Evolutionary conservation across 1,140 invertebrate genomes (phyloP).

Genomic region (Whitmania pigra): DNA sequence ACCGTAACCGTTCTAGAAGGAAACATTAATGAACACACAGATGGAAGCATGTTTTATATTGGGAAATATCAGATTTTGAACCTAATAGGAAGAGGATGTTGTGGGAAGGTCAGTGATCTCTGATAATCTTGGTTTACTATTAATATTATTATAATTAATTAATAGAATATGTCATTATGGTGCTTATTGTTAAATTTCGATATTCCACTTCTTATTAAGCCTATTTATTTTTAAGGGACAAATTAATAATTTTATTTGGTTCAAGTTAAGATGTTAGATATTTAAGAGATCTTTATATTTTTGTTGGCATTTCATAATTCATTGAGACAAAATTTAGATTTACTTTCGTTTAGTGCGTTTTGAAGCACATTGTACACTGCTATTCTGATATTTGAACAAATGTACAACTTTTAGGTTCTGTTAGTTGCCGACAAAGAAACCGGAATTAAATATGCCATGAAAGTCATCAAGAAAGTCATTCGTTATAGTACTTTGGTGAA

Average conservation of each 20-base stretch:
- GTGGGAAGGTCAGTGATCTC: not conserved
- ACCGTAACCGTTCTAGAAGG: not conserved
- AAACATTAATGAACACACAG: no score
- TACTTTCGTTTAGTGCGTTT: no score
- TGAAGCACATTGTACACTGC: not conserved
- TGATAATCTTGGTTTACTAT: not conserved
- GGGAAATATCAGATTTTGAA: slow-evolving; percentile 8
- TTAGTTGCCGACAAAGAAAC: not conserved
- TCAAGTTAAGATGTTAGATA: not conserved
- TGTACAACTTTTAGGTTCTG: not conserved
- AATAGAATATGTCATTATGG: not conserved
- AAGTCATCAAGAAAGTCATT: not conserved
- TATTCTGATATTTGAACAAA: not conserved
- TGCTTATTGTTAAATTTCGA: not conserved
- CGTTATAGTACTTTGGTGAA: not conserved
- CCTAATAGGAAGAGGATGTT: slow-evolving; percentile 6
- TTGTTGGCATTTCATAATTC: no score
- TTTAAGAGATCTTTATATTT: no score
- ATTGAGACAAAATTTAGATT: no score
- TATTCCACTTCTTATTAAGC: not conserved
- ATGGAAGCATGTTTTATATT: not conserved
- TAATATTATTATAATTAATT: not conserved
- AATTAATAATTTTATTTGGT: not conserved
- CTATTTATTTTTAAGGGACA: not conserved
- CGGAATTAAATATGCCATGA: not conserved